Evolutionary conservation across 2,888 invertebrate species (phyloP).

Genomic region (Colostygia pectinataria): DNA sequence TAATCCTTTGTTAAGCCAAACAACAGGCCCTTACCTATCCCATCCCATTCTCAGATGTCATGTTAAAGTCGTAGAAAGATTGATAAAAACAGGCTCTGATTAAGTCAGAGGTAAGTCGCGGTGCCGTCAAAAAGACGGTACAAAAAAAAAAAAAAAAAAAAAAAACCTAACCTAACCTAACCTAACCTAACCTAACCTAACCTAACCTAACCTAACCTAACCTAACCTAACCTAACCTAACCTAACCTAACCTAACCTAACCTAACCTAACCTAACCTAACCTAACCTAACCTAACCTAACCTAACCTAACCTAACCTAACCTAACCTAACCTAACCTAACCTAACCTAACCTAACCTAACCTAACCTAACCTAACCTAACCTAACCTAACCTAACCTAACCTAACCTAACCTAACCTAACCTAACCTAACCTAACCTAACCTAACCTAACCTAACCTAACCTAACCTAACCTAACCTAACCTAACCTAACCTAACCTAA

Average conservation of each 20-base stretch:
- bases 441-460: conserved; percentile 18
- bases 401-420: conserved; percentile 20
- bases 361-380: conserved; percentile 28
- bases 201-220: conserved; percentile 5
- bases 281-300: conserved; percentile 25
- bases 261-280: conserved; percentile 24
- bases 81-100: no score
- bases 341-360: conserved; percentile 27
- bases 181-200: no score
- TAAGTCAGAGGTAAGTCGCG: no score
- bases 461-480: conserved; percentile 12
- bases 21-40: no score
- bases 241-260: conserved; percentile 26
- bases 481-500: conserved; percentile 17
- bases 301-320: conserved; percentile 26
- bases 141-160: no score
- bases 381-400: conserved; percentile 16
- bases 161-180: no score
- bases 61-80: no score
- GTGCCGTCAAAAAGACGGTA: no score
- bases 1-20: no score
- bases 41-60: no score
- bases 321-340: no score
- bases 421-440: conserved; percentile 20
- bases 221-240: conserved; percentile 20